Evolutionary conservation across 2,888 invertebrate species (phyloP).

Genomic region (Sphaeridia pumilis): DNA sequence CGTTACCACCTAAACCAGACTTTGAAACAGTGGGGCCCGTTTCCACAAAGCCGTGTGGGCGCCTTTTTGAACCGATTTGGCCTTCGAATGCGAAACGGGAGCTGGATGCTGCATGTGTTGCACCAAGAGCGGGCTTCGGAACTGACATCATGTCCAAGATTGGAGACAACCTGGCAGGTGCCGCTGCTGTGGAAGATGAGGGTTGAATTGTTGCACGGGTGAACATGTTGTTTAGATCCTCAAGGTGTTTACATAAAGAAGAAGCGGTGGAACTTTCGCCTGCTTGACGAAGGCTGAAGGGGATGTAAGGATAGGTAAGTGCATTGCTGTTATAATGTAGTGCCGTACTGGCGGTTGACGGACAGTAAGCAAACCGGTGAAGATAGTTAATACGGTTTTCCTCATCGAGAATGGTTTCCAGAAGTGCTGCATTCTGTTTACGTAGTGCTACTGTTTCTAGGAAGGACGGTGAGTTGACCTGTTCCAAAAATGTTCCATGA

Average conservation of each 20-base stretch:
- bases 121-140: too few relatives aligned
- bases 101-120: neutral
- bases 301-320: conserved; percentile 14
- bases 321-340: conserved; percentile 5
- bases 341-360: conserved; percentile 13
- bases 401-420: conserved; percentile 30
- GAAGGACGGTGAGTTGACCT: conserved; percentile 27
- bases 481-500: too few relatives aligned
- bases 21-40: conserved; percentile 23
- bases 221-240: conserved; percentile 13
- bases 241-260: conserved; percentile 15
- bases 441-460: conserved; percentile 37
- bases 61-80: conserved; percentile 10
- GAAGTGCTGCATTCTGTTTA: conserved; percentile 33
- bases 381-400: conserved; percentile 20
- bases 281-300: conserved; percentile 3
- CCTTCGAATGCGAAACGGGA: conserved; percentile 6
- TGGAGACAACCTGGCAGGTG: neutral
- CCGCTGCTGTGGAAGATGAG: neutral
- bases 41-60: conserved; percentile 15
- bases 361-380: conserved; percentile 9
- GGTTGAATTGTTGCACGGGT: neutral
- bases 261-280: conserved; percentile 13
- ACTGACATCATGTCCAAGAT: neutral
- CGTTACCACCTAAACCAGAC: neutral